These are phyloP conservation scores for Ryuthela nishihirai DNA, from an alignment of 2,888 invertebrate species.

Conservation along the genomic window DNA sequence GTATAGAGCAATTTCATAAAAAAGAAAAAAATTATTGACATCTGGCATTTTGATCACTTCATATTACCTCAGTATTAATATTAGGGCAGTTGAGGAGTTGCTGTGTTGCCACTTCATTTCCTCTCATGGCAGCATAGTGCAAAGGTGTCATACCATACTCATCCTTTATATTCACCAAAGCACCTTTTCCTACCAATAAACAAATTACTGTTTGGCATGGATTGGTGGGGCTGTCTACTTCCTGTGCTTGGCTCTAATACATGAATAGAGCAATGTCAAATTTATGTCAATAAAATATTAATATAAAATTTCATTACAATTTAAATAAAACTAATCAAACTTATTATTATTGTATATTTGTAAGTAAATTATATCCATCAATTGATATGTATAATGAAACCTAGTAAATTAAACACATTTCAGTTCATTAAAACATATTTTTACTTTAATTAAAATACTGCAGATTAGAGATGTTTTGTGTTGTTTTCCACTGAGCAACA, in stretches of 20 bases:
- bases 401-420: too few species aligned
- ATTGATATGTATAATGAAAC: too few species aligned
- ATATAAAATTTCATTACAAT: not conserved
- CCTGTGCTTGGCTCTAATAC: not conserved
- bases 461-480: too few species aligned
- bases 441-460: too few species aligned
- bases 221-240: not conserved
- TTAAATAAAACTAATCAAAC: not conserved
- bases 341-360: not conserved
- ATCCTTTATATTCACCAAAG: conserved; percentile 49
- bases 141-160: conserved; percentile 52
- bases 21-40: too few species aligned
- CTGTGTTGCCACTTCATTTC: conserved; percentile 51
- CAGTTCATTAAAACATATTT: too few species aligned
- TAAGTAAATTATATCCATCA: too few species aligned
- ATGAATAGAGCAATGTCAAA: not conserved
- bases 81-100: conserved; percentile 48
- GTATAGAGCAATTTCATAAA: too few species aligned
- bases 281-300: not conserved
- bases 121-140: conserved; percentile 54
- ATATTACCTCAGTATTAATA: conserved; percentile 49
- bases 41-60: too few species aligned
- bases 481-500: too few species aligned
- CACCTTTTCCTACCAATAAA: conserved; percentile 42
- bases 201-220: conserved; percentile 16